phyloP scores from a whole-genome alignment of 2,797 vertebrate genomes.

The Pangasius mekongensis region DNA sequence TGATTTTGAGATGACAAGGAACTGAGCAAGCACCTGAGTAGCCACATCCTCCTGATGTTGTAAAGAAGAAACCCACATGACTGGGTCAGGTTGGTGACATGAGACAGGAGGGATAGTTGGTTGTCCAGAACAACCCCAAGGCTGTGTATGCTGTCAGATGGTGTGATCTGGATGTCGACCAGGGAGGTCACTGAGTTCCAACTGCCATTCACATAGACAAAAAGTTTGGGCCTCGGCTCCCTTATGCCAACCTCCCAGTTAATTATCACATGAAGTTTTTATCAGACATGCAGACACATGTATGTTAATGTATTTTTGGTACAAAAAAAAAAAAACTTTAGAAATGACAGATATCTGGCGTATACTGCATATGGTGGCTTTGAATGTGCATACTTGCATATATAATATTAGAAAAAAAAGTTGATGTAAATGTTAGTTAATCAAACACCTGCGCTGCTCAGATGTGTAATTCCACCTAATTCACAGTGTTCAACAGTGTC shows the following conservation, averaged over 20 bases:
- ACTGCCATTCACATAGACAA: neutral
- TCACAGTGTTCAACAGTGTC: constrained; percentile 10
- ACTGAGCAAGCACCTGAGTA: neutral
- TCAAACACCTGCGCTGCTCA: neutral
- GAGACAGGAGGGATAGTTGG: neutral
- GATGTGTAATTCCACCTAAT: constrained; percentile 17
- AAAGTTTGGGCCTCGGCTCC: too few relatives aligned
- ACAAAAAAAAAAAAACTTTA: neutral
- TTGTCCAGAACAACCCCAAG: neutral
- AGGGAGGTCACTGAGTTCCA: neutral
- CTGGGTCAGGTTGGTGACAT: neutral
- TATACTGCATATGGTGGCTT: neutral
- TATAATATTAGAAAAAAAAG: neutral
- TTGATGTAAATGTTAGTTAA: neutral
- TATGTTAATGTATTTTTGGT: neutral
- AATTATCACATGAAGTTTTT: neutral
- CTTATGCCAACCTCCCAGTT: neutral
- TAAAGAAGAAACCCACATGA: neutral
- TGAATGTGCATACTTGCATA: neutral
- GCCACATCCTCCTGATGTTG: neutral
- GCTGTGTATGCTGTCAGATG: neutral
- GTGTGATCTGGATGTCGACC: neutral
- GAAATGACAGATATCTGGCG: neutral
- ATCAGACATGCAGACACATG: neutral
- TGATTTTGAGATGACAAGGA: neutral